A percentile compares a stretch with the other conserved stretches of the same genome.
Evolutionary conservation across 2,797 vertebrate genomes (phyloP).

Genomic region (Anabacerthia variegaticeps): DNA sequence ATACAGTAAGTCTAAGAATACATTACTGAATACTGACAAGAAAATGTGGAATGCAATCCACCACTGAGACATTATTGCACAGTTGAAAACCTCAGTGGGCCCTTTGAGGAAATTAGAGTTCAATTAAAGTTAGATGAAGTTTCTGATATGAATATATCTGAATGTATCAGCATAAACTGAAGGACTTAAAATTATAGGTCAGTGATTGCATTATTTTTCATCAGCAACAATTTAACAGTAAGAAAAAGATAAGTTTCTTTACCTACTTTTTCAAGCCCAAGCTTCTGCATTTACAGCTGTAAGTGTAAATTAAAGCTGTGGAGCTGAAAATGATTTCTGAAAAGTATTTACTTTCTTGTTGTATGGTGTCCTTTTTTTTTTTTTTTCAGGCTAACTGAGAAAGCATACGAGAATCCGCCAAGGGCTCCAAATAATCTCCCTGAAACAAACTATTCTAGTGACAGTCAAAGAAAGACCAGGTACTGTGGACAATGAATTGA

Average conservation of each 20-base stretch:
- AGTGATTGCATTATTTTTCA: neutral
- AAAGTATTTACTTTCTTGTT: neutral
- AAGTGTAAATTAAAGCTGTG: neutral
- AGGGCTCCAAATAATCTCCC: neutral
- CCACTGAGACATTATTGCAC: neutral
- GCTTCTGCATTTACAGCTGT: neutral
- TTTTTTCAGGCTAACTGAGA: conserved; percentile 41
- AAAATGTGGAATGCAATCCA: neutral
- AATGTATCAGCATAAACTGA: neutral
- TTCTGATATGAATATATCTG: neutral
- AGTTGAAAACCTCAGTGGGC: neutral
- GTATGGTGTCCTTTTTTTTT: neutral
- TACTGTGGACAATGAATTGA: neutral
- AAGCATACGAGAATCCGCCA: neutral
- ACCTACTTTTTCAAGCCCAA: neutral
- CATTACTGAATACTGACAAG: neutral
- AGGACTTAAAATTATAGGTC: neutral
- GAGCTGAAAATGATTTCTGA: neutral
- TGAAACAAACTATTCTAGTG: neutral
- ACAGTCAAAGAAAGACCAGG: conserved; percentile 52
- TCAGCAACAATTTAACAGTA: neutral
- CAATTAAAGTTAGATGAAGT: neutral
- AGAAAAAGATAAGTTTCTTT: neutral
- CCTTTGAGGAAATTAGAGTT: neutral
- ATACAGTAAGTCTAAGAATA: neutral